Percentiles rank a stretch among this genome's conserved stretches.
These are phyloP conservation scores for Brachyalestes nurse DNA, from an alignment of 2,797 vertebrate species.

Conservation along the genomic window DNA sequence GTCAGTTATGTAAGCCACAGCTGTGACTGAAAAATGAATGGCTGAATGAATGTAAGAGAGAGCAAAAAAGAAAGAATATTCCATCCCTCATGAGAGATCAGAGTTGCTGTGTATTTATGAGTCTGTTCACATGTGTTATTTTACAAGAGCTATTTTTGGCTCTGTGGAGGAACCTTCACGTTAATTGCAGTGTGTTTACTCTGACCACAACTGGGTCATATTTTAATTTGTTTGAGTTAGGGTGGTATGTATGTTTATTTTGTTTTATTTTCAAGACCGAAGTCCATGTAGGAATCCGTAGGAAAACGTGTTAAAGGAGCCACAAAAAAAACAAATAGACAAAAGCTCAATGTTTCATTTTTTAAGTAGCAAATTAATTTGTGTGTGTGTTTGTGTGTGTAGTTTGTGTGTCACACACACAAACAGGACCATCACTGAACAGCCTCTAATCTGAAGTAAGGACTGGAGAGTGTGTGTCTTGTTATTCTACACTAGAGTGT, in stretches of 20 bases:
- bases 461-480: background rate
- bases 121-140: slow-evolving; percentile 47
- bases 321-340: too few species aligned
- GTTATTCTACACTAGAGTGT: background rate
- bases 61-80: slow-evolving; percentile 24
- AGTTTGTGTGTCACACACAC: too few species aligned
- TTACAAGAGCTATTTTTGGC: slow-evolving; percentile 46
- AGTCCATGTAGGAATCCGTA: too few species aligned
- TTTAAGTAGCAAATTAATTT: too few species aligned
- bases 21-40: slow-evolving; percentile 13
- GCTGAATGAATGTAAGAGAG: slow-evolving; percentile 17
- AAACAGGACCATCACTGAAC: too few species aligned
- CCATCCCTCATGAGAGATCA: background rate
- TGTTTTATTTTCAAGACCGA: too few species aligned
- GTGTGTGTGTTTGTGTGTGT: too few species aligned
- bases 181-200: slow-evolving; percentile 21
- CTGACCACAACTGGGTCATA: background rate
- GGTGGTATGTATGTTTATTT: too few species aligned
- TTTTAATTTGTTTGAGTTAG: too few species aligned
- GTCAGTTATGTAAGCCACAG: slow-evolving; percentile 1
- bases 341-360: too few species aligned
- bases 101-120: slow-evolving; percentile 50
- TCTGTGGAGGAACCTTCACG: slow-evolving; percentile 38
- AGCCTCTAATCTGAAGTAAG: too few species aligned
- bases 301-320: too few species aligned